Evolutionary conservation across 2,113 vertebrate species (phyloP), one percentile per base, ranked within the genome.

Genomic region (Meleagris gallopavo): DNA sequence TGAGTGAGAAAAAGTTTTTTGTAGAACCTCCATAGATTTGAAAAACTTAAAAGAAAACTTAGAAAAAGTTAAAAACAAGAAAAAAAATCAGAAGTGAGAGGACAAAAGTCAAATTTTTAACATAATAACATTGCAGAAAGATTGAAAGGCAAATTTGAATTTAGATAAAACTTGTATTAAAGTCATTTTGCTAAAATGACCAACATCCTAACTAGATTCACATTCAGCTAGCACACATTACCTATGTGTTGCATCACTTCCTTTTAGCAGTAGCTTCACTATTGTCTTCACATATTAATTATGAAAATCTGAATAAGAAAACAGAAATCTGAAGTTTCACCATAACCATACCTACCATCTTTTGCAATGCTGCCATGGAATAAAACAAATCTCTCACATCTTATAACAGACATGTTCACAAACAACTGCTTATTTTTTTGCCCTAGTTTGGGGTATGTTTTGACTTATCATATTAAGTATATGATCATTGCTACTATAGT

Each of bases 171-270:
- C 10, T 78, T 27, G 20, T 69, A 52, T 14, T 7, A 62, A 76
- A 75, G 5, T 86, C 2, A 4, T 46, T 41, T 66, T 46, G 18
- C 7, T 41, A 11, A 88, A 80, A 81, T 54, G 5, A 40, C 11
- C 30, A 41, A 6, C 67, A 58, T 54, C 15, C 4, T 69, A 36
- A 60, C 17, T 54, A 69, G 34, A 40, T n/a, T 69, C 9, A 27
- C 17, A 29, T 70, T 86, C 41, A 83, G 14, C 7, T 60, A 41
- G 45, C 52, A 29, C 25, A 50, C 38, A 76, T 54, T 20, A 73
- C 3, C 10, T 40, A 10, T 11, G 46, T 0, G 0, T 18, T 75
- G 12, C n/a, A 12, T 41, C 52, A 60, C 38, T 77, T 55, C 34
- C 10, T 17, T 65, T 81, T 43, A 45, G 29, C 36, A 80, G 55